Percentiles rank a stretch among this genome's conserved stretches.
phyloP scores from a whole-genome alignment of 2,113 vertebrate species.

The Hyaena hyaena region DNA sequence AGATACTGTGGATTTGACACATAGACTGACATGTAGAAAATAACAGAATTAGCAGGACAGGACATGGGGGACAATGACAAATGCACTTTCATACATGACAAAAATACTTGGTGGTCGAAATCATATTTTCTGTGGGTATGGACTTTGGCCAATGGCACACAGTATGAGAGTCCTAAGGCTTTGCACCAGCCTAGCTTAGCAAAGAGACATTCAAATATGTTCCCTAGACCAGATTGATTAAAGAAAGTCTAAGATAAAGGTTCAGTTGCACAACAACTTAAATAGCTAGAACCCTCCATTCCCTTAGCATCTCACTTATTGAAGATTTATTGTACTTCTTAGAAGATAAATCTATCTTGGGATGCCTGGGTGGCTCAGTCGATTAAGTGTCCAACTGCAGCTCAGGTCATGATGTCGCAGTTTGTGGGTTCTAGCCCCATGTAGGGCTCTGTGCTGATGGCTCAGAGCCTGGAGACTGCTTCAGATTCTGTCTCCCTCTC shows the following conservation, averaged over 20 bases:
- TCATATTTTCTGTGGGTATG: background rate
- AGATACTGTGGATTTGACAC: background rate
- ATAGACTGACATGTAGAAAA: background rate
- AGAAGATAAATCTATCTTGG: conserved; percentile 2
- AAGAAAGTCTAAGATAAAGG: conserved; percentile 4
- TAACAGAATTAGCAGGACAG: background rate
- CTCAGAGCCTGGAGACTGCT: too few species aligned
- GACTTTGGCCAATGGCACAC: background rate
- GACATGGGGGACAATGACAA: background rate
- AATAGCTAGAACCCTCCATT: conserved; percentile 10
- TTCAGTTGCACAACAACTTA: conserved; percentile 31
- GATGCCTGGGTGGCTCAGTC: too few species aligned
- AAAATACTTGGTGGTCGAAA: conserved; percentile 31
- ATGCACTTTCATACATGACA: background rate
- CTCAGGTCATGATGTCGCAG: too few species aligned
- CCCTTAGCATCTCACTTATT: background rate
- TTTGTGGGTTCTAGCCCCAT: too few species aligned
- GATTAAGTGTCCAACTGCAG: too few species aligned
- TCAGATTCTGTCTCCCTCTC: too few species aligned
- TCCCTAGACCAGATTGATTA: background rate
- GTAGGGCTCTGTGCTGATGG: too few species aligned
- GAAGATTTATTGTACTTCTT: conserved; percentile 37
- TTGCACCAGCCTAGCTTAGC: background rate
- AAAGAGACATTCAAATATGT: conserved; percentile 19
- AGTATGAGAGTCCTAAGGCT: background rate